Percentiles rank a stretch among this genome's conserved stretches.
Conservation (phyloP, 2,113 vertebrate species). For the Thryonomys swinderianus region DNA sequence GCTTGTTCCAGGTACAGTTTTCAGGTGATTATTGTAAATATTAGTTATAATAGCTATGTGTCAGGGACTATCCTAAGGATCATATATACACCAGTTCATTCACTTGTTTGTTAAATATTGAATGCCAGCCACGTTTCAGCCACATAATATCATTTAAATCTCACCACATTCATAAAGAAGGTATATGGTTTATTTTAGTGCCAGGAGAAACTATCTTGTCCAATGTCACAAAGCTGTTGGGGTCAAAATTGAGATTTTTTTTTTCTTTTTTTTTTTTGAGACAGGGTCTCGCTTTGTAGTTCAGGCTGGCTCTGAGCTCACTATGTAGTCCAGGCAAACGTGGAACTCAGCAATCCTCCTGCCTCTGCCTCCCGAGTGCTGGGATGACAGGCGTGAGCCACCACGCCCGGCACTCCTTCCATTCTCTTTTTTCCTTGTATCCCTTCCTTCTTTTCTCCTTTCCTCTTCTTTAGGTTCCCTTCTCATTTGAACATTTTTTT, state of each 20-base stretch:
- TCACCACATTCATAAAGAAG: neutral
- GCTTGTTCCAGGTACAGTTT: neutral
- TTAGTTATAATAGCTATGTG: neutral
- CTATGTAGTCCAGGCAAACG: too few relatives aligned
- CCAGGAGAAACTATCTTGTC: neutral
- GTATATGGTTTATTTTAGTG: conserved; percentile 3
- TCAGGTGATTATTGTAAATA: conserved; percentile 7
- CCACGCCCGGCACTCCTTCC: too few relatives aligned
- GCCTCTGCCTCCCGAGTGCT: too few relatives aligned
- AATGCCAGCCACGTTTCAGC: neutral
- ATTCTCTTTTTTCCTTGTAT: neutral
- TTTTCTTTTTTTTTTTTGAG: neutral
- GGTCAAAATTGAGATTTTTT: conserved; percentile 11
- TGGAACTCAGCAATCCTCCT: too few relatives aligned
- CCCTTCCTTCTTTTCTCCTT: neutral
- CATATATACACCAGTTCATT: neutral
- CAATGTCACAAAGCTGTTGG: neutral
- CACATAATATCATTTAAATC: conserved; percentile 21
- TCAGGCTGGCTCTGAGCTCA: too few relatives aligned
- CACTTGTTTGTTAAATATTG: neutral
- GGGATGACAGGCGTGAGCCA: too few relatives aligned
- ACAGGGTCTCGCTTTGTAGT: too few relatives aligned
- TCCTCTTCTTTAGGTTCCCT: neutral
- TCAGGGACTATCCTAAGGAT: neutral
- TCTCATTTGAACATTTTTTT: neutral